A percentile compares a stretch with the other conserved stretches of the same genome.
Conservation (phyloP, 2,888 invertebrate species). For the Yponomeuta malinellus region DNA sequence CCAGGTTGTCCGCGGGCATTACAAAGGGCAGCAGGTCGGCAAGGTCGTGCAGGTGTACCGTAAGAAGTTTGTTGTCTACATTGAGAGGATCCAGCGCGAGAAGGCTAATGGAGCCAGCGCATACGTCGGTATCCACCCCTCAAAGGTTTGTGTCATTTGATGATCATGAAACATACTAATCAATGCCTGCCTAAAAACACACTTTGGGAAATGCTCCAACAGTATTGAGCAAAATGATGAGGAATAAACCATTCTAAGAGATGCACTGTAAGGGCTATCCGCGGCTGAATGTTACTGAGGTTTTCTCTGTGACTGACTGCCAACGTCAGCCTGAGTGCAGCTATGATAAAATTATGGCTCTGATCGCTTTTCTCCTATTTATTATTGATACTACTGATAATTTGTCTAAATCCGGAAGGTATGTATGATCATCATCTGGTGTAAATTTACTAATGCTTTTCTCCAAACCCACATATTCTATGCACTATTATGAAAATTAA, state of each 20-base stretch:
- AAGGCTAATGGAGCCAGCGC: constrained; percentile 99
- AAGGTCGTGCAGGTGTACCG: constrained; percentile 99
- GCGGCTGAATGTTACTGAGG: constrained; percentile 63
- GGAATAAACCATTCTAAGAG: constrained; percentile 75
- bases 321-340: constrained; percentile 50
- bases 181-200: too few species aligned
- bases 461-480: too few species aligned
- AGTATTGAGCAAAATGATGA: constrained; percentile 71
- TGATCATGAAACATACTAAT: too few species aligned
- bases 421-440: too few species aligned
- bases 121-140: constrained; percentile 99
- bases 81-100: constrained; percentile 99
- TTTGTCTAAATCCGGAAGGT: not conserved
- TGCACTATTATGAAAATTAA: too few species aligned
- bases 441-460: too few species aligned
- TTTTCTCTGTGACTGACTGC: constrained; percentile 29
- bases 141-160: constrained; percentile 81
- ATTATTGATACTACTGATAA: not conserved
- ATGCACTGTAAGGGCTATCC: constrained; percentile 46
- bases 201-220: not conserved
- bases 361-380: constrained; percentile 45
- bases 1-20: constrained; percentile 97
- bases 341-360: constrained; percentile 79
- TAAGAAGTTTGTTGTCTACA: constrained; percentile 98
- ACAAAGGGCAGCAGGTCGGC: constrained; percentile 99